Base-by-base conservation (phyloP, 2,797 vertebrate genomes). In the Hyperoplus immaculatus region DNA sequence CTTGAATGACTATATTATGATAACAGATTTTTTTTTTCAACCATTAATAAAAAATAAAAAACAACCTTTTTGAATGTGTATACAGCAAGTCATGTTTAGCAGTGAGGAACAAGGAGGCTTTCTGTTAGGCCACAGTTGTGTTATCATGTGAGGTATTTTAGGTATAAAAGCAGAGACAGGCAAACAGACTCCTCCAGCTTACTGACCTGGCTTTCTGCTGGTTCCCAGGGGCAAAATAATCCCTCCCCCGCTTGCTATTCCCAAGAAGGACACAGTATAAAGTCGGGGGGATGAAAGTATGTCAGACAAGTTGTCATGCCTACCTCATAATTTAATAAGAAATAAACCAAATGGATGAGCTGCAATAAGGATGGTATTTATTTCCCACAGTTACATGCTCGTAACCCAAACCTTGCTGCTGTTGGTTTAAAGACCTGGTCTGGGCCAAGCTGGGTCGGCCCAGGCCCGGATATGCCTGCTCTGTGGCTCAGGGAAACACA, bases 291-390 rank as follows among this genome's bases (percentile, higher is more conserved):
- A 61, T 73, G 63, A 70, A 73, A 65, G 74, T 78, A 76, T 86
- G 73, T 85, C 82, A 82, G 87, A 85, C 68, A 81, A 87, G 83
- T 90, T 91, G 79, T 66, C 82, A 81, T 78, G 72, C 69, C 70
- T 90, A 85, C 76, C 88, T 82, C 78, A 90, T 91, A 88, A 93
- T 92, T 89, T 91, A 90, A 94, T 92, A 92, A 92, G 81, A 80
- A 77, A 89, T 89, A 88, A 93, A 91, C 83, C 88, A 86, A 93
- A 93, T 89, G 83, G 89, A 93, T 91, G 82, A 92, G 88, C 80
- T 87, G 86, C 83, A 92, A 89, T 92, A 91, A 93, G 93, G 88
- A 81, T 62, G 81, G 83, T 84, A 93, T 93, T 93, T 92, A 86
- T 88, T 80, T 91, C 88, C 82, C 69, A 69, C 64, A 75, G 77